Base-by-base conservation (phyloP, 1,140 invertebrate genomes). In the Nasonia vitripennis region DNA sequence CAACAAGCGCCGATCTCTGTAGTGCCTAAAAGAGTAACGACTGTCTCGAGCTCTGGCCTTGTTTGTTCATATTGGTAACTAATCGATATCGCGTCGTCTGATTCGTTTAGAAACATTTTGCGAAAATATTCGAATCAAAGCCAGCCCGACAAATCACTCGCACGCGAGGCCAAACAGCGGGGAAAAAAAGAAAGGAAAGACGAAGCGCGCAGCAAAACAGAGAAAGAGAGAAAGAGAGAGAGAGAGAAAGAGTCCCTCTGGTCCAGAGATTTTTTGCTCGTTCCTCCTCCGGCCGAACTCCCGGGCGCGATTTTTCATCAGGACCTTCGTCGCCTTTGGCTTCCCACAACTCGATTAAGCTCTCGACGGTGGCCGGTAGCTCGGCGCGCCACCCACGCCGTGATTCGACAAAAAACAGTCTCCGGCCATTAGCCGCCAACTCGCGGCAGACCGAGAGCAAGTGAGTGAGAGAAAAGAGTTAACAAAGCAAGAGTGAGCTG, bases 351-450 rank as follows among this genome's bases (percentile, higher is more conserved):
- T 73, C 77, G 55, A 85, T 85, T 85, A 55, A n/a, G 68, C 23
- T 73, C 83, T 27, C 45, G 51, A 79, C 45, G 41, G 68, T 9
- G 6, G 48, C 34, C 62, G 51, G 14, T 78, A 23, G 20, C 67
- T 83, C 41, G 51, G 17, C 45, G 51, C 68, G 67, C 84, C 87
- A 87, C 87, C 84, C 87, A 79, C 84, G 78, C 87, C 14, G 84
- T 70, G 71, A 78, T 85, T 70, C 70, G 31, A 23, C 77, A 86
- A 87, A 87, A 87, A 87, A 51, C 41, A n/a, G 14, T 17, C 41
- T 17, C 41, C n/a, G 78, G 55, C 48, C 79, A 87, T 87, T 83
- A 86, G 62, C 45, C 48, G n/a, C 77, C 27, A 23, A 71, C 41
- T 62, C 10, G 31, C 27, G 27, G 6, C 20, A 51, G 31, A n/a